Base-by-base conservation (phyloP, 2,888 invertebrate genomes). In the Acronicta leporina region DNA sequence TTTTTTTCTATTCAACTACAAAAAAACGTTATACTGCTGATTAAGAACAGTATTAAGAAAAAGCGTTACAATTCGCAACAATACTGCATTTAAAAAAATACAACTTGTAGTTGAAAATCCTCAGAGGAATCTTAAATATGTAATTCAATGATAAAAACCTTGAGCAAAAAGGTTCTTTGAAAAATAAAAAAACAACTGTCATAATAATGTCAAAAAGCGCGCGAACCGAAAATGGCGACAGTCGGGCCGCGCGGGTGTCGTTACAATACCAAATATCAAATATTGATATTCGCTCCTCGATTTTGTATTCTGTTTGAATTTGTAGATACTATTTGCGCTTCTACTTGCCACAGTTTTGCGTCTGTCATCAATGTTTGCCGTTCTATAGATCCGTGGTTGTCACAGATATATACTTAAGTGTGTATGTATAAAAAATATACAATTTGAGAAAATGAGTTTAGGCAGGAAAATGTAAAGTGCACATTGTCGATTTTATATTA, bases 251-350 rank as follows among this genome's bases (percentile, higher is more conserved):
- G 53, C 51, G 64, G 85, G 82, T 90, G 87, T 88, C 89, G 92
- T 92, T 90, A 88, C 92, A 91, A 91, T 90, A 89, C 92, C 92
- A 92, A 92, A 93, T 89, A 92, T 91, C 92, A 92, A 93, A 93
- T 92, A 93, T 92, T 92, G 92, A 92, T 93, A 92, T 92, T 92
- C 87, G 71, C 80, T 80, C 81, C 86, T 83, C 90, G 83, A 89
- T 91, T 91, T 88, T 87, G 92, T 91, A 90, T 92, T 92, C 92
- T 88, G 89, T 91, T 91, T 89, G 92, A 91, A 87, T 90, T 90
- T 84, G 81, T 80, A 86, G 91, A 91, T 92, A 92, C 91, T 92
- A 89, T 93, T 92, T 92, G 89, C 91, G 68, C 79, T 86, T 84
- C 80, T 81, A 81, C 87, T 88, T 83, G 75, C 72, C 83, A 84